phyloP scores from a whole-genome alignment of 2,797 vertebrate genomes.

The Aplochiton taeniatus region DNA sequence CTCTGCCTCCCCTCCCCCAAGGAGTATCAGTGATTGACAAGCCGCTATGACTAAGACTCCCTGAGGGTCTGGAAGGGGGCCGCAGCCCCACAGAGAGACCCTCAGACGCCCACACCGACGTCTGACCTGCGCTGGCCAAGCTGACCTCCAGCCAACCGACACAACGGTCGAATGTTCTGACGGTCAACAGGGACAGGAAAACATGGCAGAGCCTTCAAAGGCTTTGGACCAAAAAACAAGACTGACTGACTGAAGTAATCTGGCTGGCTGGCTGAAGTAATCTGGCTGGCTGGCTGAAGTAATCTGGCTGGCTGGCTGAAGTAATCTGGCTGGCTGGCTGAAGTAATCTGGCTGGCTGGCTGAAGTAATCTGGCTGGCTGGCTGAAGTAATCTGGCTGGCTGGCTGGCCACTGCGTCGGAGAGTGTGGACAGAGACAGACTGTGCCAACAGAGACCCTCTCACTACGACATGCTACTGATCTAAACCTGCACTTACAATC shows the following conservation, averaged over 20 bases:
- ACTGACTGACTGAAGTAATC: conserved; percentile 55
- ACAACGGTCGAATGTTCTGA: not conserved
- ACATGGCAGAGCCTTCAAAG: not conserved
- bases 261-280: not conserved
- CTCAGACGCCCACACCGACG: conserved; percentile 28
- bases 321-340: not conserved
- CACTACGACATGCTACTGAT: conserved; percentile 41
- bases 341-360: not conserved
- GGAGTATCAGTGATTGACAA: conserved; percentile 82
- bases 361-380: not conserved
- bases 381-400: conserved; percentile 4
- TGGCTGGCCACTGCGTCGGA: too few relatives aligned
- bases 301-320: not conserved
- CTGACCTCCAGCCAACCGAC: not conserved
- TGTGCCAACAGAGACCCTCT: conserved; percentile 23
- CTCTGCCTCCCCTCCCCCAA: conserved; percentile 31
- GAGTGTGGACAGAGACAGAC: not conserved
- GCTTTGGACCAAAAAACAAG: conserved; percentile 7
- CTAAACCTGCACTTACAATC: conserved; percentile 21
- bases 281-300: not conserved
- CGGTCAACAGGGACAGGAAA: not conserved
- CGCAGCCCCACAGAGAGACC: conserved; percentile 10
- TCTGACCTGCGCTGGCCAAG: conserved; percentile 28
- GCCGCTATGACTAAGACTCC: conserved; percentile 66
- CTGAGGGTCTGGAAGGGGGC: conserved; percentile 25